Evolutionary conservation across 2,888 invertebrate genomes (phyloP), one percentile per base, ranked within the genome.

Genomic region (Drosophila ezoana): DNA sequence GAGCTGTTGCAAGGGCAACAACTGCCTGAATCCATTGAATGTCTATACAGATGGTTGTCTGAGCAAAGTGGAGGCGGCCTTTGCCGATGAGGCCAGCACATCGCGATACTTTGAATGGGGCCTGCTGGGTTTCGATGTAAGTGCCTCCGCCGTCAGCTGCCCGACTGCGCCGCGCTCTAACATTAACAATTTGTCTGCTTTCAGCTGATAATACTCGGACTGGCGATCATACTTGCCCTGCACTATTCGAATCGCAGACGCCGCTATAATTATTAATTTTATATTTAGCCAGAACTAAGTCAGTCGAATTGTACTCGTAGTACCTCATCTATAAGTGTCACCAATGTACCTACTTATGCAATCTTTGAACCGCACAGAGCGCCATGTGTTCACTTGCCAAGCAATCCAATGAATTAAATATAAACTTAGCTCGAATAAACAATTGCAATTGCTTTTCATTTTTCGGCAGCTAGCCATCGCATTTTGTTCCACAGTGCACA

Each of bases 221-320:
- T 91, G 60, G 89, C 90, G 38, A 49, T 78, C 18, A 69, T 90
- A 23, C 66, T 90, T 51, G 90, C 90, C 63, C 80, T 90, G 64
- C 90, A 90, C 56, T 90, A 89, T 37, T 78, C 84, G n/a, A 90
- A 91, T 75, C 90, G 87, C 40, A 75, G 65, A 28, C 85, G 90
- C 16, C 87, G 90, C 54, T 90, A 76, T 61, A 89, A 87, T 69
- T 90, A 91, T 73, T 91, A 76, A 69, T 16, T 38, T 4, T 8
- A 16, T 48, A 56, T 44, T 38, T 64, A 64, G 37, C 43, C 54
- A 45, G 60, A 58, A 20, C 51, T 43, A 35, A 52, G 47, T 38
- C 70, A 61, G 57, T 64, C 40, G 65, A 43, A 64, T 44, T 52
- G 52, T 45, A 63, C 33, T 51, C 43, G 13, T 47, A 28, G 62